phyloP scores from a whole-genome alignment of 2,888 invertebrate species.

The Sphinx pinastri region DNA sequence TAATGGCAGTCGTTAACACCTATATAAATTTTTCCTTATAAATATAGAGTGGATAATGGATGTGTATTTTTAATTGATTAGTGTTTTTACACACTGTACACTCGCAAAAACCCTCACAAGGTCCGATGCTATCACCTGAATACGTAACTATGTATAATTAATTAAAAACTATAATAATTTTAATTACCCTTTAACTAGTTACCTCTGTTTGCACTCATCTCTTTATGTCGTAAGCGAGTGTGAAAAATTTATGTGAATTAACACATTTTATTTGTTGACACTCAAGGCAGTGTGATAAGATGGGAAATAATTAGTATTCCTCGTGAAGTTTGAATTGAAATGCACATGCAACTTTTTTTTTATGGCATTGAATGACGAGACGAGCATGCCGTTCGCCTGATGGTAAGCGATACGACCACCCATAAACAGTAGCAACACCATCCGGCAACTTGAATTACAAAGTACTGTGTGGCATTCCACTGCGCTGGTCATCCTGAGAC shows the following conservation, averaged over 20 bases:
- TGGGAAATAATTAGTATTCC: background rate
- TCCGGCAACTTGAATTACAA: too few species aligned
- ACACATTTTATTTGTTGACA: slow-evolving; percentile 3
- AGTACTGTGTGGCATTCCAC: too few species aligned
- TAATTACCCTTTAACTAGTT: slow-evolving; percentile 54
- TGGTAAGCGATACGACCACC: too few species aligned
- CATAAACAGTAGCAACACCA: too few species aligned
- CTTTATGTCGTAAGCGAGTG: slow-evolving; percentile 16
- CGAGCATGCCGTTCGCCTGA: too few species aligned
- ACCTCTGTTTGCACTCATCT: slow-evolving; percentile 24
- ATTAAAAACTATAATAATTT: slow-evolving; percentile 72
- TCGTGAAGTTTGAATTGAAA: background rate
- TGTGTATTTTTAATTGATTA: slow-evolving; percentile 11
- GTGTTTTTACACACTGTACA: slow-evolving; percentile 53
- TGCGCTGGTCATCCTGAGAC: too few species aligned
- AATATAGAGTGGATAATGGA: slow-evolving; percentile 23
- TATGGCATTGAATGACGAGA: too few species aligned
- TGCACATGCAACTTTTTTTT: too few species aligned
- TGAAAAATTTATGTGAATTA: background rate
- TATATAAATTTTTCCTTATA: background rate
- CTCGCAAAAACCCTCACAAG: slow-evolving; percentile 63
- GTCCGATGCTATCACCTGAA: slow-evolving; percentile 63
- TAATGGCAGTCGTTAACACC: background rate
- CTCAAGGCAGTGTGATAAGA: too few species aligned
- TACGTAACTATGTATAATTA: slow-evolving; percentile 68